Base-by-base conservation (phyloP, 2,888 invertebrate species). In the Coenonympha glycerion region DNA sequence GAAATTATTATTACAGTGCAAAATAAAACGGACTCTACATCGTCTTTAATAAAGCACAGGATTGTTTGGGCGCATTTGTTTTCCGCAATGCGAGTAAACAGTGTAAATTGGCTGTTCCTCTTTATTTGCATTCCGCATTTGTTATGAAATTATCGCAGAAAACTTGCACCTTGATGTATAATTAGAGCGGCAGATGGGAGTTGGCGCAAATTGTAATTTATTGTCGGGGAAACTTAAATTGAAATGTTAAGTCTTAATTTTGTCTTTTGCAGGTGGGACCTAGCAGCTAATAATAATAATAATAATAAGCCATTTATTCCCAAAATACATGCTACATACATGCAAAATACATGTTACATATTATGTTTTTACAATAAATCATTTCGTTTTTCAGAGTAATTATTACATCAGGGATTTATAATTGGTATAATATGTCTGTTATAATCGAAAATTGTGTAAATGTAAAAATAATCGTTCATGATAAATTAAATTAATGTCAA, bases 41-140 rank as follows among this genome's bases (percentile, higher is more conserved):
- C 18, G 1, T 1, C 1, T 3, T 13, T n/a, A 1, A 0, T 47
- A 53, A 21, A 31, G 41, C 22, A 28, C 13, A 50, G 33, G 52
- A 15, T 47, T n/a, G 13, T 3, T 3, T 15, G 2, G 4, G 21
- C 5, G 3, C 33, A 21, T 6, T 26, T 15, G n/a, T 44, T 5
- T 30, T 41, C 39, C 49, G 52, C 49, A 52, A 47, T 56, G 55
- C 55, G 53, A 52, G 51, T 47, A 47, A 51, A 57, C 52, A 57
- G 49, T 55, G 52, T 53, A 53, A 52, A 47, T 52, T 46, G 53
- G 41, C 39, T 57, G 48, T 58, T 52, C 46, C 40, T 41, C 54
- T 46, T n/a, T 57, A 57, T 57, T 58, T 54, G 54, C 57, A 50
- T 54, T 53, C 48, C 45, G 50, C 47, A 50, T 55, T 54, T 45